Evolutionary conservation across 2,888 invertebrate species (phyloP).

Genomic region (Nebria salina): DNA sequence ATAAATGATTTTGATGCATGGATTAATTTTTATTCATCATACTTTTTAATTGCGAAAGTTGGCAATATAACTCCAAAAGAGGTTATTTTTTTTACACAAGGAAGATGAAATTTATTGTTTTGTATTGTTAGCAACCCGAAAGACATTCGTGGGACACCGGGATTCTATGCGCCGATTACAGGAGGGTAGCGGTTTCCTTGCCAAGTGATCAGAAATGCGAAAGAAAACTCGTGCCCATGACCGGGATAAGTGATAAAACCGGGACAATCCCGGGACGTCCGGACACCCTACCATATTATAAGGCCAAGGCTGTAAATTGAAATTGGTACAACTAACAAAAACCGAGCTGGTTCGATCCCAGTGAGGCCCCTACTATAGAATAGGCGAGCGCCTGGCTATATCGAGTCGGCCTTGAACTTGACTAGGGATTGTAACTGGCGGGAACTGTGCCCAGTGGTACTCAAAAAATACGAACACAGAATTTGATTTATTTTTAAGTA

Average conservation of each 20-base stretch:
- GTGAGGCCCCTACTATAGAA: constrained; percentile 27
- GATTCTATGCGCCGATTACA: no score
- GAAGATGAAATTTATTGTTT: no score
- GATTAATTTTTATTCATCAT: no score
- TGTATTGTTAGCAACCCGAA: no score
- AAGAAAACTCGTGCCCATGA: no score
- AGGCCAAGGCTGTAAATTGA: background rate
- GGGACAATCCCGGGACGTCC: background rate
- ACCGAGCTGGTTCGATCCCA: constrained; percentile 48
- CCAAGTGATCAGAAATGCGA: no score
- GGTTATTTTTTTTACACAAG: no score
- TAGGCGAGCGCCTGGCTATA: constrained; percentile 47
- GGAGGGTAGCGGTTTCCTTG: no score
- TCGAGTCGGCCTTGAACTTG: constrained; percentile 53
- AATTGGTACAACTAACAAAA: background rate
- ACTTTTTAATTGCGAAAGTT: no score
- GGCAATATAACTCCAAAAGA: no score
- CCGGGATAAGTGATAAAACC: background rate
- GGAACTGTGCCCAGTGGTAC: constrained; percentile 42
- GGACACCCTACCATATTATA: background rate
- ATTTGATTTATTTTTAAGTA: background rate
- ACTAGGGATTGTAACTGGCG: constrained; percentile 47
- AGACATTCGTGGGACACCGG: no score
- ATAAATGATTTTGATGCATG: no score
- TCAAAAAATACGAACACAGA: constrained; percentile 23